Evolutionary conservation across 2,888 invertebrate species (phyloP), one percentile per base, ranked within the genome.

Genomic region (Melieria picta): DNA sequence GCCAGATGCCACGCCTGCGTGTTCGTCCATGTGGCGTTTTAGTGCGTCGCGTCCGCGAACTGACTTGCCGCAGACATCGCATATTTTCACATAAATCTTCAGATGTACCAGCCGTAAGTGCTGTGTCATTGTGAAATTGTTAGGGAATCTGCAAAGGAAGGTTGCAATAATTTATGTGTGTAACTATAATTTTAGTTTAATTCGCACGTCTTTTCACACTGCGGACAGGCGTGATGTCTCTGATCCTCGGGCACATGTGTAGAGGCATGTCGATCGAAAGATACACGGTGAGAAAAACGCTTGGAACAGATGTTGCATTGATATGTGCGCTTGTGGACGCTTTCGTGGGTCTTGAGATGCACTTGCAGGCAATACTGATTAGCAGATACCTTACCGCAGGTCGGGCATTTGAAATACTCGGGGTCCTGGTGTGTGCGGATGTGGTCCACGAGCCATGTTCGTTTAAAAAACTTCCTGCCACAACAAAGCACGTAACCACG

Each of bases 51-150:
- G 78, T 0, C 84, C 82, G 0, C 82, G 78, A 57, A 86, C 79
- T 1, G 83, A 81, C 72, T 84, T 85, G 3, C 86, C 86, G 45
- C 86, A 86, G 46, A 85, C 80, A 48, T 85, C 84, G 74, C 86
- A 86, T n/a, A 85, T 80, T 75, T 83, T 84, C 10, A 81, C 80
- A 65, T 83, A 84, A 9, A 79, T 79, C 60, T 84, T 81, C 47
- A 84, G 74, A 69, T 86, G 85, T 30, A 85, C 85, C 42, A 82
- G 75, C 50, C 80, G 80, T 2, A 81, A 76, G 62, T 85, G 85
- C 45, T 82, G 82, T 56, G 80, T 79, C 77, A 84, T 80, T 1
- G 79, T 77, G 10, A 82, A 82, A 46, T 81, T 77, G 4, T 79
- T 82, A 42, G 83, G 81, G 63, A 84, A 85, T 6, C 84, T 85